These are phyloP conservation scores for human DNA, from an alignment of 2,113 vertebrate genomes.

Conservation along the genomic window GRCh38 chr6:142940001-142940500, in stretches of 20 bases:
- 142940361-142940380: background rate
- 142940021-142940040: background rate
- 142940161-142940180: background rate
- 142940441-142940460: background rate
- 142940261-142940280: background rate
- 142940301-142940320: background rate
- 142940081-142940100: background rate
- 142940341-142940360: background rate
- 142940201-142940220: slow-evolving; percentile 6
- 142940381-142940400: background rate
- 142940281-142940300: background rate
- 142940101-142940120: slow-evolving; percentile 24
- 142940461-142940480: background rate
- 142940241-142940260: background rate
- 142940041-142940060: background rate
- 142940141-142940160: slow-evolving; percentile 32
- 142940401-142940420: background rate
- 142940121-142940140: background rate
- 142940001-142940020: background rate
- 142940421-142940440: background rate
- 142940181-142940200: background rate
- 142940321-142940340: slow-evolving; percentile 3
- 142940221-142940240: background rate
- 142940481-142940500: background rate
- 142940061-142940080: background rate